A percentile compares a stretch with the other conserved stretches of the same genome.
phyloP scores from a whole-genome alignment of 2,797 vertebrate genomes.

The Vireo griseus region DNA sequence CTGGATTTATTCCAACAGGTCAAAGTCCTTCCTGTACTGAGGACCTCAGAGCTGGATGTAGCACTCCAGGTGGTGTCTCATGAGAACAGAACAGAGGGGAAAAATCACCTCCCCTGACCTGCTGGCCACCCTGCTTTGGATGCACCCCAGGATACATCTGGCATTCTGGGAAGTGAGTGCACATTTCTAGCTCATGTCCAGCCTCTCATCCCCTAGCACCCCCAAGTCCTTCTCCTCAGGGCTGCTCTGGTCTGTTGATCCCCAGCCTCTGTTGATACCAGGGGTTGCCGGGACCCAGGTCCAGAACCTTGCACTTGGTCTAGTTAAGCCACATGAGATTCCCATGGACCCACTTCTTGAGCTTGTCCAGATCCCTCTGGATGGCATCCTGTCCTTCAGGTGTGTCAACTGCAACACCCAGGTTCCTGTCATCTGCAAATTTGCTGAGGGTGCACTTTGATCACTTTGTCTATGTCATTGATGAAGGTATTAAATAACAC shows the following conservation, averaged over 20 bases:
- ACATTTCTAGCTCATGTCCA: neutral
- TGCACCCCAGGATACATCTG: rapidly evolving
- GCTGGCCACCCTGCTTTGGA: rapidly evolving
- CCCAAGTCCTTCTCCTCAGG: neutral
- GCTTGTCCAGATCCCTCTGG: neutral
- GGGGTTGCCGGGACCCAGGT: rapidly evolving
- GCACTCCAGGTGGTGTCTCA: no score
- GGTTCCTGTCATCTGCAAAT: neutral
- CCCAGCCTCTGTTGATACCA: no score
- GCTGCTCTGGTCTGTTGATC: neutral
- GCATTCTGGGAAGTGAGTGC: neutral
- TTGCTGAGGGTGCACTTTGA: rapidly evolving
- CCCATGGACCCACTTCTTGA: neutral
- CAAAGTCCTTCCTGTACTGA: neutral
- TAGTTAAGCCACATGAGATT: neutral
- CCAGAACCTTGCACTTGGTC: neutral
- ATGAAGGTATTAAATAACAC: neutral
- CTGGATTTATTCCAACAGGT: neutral
- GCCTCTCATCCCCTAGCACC: neutral
- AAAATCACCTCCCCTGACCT: neutral
- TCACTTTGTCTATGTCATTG: neutral
- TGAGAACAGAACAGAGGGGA: neutral
- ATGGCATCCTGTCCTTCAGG: neutral
- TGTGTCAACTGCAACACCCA: neutral
- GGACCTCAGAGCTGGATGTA: no score